Evolutionary conservation across 2,113 vertebrate species (phyloP), one percentile per base, ranked within the genome.

Genomic region (Cyrtonyx montezumae): DNA sequence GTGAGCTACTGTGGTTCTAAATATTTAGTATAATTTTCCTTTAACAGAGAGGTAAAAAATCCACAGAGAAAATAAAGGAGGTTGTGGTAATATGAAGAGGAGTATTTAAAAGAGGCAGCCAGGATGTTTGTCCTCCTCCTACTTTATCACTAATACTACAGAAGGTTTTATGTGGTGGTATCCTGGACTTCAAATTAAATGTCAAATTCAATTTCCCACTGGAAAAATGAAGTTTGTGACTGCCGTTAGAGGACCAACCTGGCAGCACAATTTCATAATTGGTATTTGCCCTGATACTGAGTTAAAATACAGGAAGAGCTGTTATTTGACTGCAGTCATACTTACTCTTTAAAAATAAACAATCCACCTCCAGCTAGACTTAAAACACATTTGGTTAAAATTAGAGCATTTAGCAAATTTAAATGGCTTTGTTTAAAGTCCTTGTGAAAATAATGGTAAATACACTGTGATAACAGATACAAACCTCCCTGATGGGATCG

Each of bases 151-250:
- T 97, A 94, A 93, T 94, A 88, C 56, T 74, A 84, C 66, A 94
- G 84, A 95, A 93, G 78, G 58, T 91, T 97, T 97, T 91, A 77
- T 59, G 87, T 97, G 94, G 92, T 90, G 85, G 68, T 96, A 75
- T 92, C 93, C 75, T 87, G 48, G 74, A 69, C 92, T 97, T 97
- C 96, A 97, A 98, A 97, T 97, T 96, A 97, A 97, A 97, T 97
- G 97, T 97, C 97, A 97, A 94, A 97, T 97, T 95, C 92, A 97
- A 97, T 97, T 97, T 98, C 76, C 87, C 58, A 79, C 74, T 95
- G 91, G 90, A 97, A 97, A 93, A 81, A 85, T 97, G 94, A 98
- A 97, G 87, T 58, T 87, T 95, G 59, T 90, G 94, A 68, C 93
- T 96, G 69, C 85, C 93, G 79, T 91, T 61, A 84, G 79, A 94